Base-by-base conservation (phyloP, 2,888 invertebrate genomes). In the Boloria selene region DNA sequence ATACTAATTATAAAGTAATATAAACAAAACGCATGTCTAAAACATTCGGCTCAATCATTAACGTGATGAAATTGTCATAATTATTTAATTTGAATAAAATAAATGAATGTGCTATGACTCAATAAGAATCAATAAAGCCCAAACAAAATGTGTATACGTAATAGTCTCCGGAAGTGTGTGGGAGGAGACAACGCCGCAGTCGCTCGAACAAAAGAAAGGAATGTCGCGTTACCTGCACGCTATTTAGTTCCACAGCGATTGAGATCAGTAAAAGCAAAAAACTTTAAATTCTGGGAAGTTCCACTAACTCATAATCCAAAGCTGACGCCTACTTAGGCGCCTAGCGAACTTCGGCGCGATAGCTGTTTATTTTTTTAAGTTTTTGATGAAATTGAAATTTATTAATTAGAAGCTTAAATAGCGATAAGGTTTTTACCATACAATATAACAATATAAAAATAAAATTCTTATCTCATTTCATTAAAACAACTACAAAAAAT, bases 141-240 rank as follows among this genome's bases (percentile, higher is more conserved):
- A 73, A 79, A 82, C 79, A 74, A 73, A 72, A 75, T 77, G 78
- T 80, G 79, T 81, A 79, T 56, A 22, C 26, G 45, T 56, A 56
- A 56, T 76, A 77, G 77, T 77, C 80, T 81, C 90, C 90, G 90
- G 90, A 90, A 86, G 81, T 81, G 86, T 75, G 90, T 90, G 84
- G 90, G 90, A 73, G 75, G 78, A 75, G 77, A 79, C 78, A 75
- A 74, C 74, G 75, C 61, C 77, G 74, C 70, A 67, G 73, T 75
- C 67, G 64, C 65, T 55, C 63, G 79, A 83, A 88, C 88, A 89
- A 88, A 88, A 82, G 81, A 69, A 71, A 76, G 83, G 89, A 88
- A 90, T 90, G 88, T 82, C 83, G 77, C 76, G 76, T 80, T 86
- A 87, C 86, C 86, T 86, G 86, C 79, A 78, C 64, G 49, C 42